These are phyloP conservation scores for Formicarius rufipectus DNA, from an alignment of 2,113 vertebrate species.

Conservation along the genomic window DNA sequence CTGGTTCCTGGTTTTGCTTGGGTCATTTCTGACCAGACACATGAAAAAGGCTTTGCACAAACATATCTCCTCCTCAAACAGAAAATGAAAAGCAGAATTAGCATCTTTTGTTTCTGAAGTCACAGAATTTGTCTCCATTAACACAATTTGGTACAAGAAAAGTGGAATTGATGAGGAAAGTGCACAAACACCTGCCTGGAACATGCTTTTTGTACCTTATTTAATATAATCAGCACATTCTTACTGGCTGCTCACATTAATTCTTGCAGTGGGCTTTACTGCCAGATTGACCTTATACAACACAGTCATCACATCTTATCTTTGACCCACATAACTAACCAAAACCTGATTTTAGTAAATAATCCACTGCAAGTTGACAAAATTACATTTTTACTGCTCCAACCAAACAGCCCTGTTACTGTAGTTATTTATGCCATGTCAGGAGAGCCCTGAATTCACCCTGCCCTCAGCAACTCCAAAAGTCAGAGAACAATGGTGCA, in stretches of 20 bases:
- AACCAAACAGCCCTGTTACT: background rate
- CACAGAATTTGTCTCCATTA: background rate
- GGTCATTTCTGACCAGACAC: background rate
- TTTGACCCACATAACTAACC: background rate
- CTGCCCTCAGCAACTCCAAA: background rate
- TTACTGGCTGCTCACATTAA: background rate
- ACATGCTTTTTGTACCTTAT: background rate
- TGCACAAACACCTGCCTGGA: background rate
- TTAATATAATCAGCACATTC: background rate
- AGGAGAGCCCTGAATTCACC: background rate
- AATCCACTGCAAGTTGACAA: background rate
- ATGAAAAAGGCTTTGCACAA: background rate
- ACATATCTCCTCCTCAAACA: background rate
- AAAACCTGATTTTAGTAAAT: background rate
- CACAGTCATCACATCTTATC: background rate
- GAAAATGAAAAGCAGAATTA: background rate
- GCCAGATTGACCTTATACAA: background rate
- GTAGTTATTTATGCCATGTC: background rate
- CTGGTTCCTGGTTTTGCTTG: background rate
- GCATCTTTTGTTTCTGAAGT: background rate
- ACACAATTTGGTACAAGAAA: background rate
- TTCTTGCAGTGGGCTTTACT: background rate
- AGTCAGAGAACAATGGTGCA: background rate
- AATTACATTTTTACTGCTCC: background rate
- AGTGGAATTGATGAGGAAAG: background rate